Conservation (phyloP, 2,888 invertebrate genomes). For the Beris morrisii region DNA sequence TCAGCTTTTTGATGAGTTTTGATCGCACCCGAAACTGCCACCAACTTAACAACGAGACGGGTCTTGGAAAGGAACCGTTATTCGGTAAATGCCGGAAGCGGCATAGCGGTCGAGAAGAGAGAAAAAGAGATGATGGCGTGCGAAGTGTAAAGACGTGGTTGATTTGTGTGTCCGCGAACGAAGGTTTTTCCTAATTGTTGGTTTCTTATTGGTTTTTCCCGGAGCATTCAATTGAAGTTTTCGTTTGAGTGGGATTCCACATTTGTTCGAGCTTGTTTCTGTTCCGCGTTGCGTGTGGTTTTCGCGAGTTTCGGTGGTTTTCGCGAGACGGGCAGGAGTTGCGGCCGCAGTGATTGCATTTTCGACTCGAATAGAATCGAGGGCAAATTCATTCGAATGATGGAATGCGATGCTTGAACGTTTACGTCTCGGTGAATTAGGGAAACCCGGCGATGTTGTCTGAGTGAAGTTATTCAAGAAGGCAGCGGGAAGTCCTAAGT, state of each 20-base stretch:
- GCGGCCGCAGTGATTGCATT: background rate
- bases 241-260: background rate
- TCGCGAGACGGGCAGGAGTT: conserved; percentile 3
- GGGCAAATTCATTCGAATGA: too few relatives aligned
- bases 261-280: background rate
- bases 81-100: too few relatives aligned
- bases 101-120: background rate
- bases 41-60: too few relatives aligned
- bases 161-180: background rate
- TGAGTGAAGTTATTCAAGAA: too few relatives aligned
- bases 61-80: too few relatives aligned
- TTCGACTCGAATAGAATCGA: background rate
- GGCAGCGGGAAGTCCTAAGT: too few relatives aligned
- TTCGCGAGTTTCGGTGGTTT: background rate
- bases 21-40: too few relatives aligned
- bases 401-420: too few relatives aligned
- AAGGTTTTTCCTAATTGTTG: conserved; percentile 11
- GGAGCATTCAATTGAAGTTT: background rate
- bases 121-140: conserved; percentile 24
- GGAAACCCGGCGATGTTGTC: too few relatives aligned
- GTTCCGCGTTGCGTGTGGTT: background rate
- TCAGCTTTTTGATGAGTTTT: too few relatives aligned
- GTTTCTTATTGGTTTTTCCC: conserved; percentile 8
- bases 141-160: conserved; percentile 11
- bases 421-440: too few relatives aligned